Evolutionary conservation across 2,797 vertebrate species (phyloP), one percentile per base, ranked within the genome.

Genomic region (Ctenosaura bakeri): DNA sequence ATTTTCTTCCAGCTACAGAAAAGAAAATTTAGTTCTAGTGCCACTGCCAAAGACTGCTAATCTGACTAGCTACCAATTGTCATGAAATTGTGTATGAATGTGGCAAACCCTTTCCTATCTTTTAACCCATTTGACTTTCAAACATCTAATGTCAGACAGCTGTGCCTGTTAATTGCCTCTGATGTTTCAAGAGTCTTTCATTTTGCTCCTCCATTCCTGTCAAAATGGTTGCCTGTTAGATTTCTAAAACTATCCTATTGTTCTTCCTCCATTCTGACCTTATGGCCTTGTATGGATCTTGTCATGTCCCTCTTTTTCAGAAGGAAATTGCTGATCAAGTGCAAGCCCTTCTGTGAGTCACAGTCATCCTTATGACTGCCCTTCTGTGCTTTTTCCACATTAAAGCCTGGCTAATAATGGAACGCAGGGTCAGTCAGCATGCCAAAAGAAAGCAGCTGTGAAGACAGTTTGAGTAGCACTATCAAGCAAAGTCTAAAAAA

Each of bases 391-490:
- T 29, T 52, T 90, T 66, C 82, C 69, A 26, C 22, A 52, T 64
- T 85, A 10, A 35, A 74, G 38, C 22, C 26, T 59, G 42, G 42
- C 59, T 87, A 90, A 87, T 80, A 69, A 77, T 35, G 74, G 20
- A 88, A 54, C 10, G 81, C 0, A 2, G 54, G 29, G 66, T 59
- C 78, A 86, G 66, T 59, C 78, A 86, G 32, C 74, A 80, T 22
- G n/a, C 83, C 59, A 90, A 85, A 32, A 82, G 88, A 88, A 92
- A 91, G 54, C 76, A 88, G 85, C 64, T 86, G 73, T 84, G 38
- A 64, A 76, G 79, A 42, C 84, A 83, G 13, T 6, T 83, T 0
- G 0, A 71, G 89, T 35, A 90, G 78, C 50, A 73, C n/a, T n/a
- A 13, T 0, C 0, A n/a, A 88, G 87, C 62, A 56, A 81, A 85